A percentile compares a stretch with the other conserved stretches of the same genome.
These are phyloP conservation scores for Cyclina sinensis DNA, from an alignment of 1,140 invertebrate species.

Conservation along the genomic window DNA sequence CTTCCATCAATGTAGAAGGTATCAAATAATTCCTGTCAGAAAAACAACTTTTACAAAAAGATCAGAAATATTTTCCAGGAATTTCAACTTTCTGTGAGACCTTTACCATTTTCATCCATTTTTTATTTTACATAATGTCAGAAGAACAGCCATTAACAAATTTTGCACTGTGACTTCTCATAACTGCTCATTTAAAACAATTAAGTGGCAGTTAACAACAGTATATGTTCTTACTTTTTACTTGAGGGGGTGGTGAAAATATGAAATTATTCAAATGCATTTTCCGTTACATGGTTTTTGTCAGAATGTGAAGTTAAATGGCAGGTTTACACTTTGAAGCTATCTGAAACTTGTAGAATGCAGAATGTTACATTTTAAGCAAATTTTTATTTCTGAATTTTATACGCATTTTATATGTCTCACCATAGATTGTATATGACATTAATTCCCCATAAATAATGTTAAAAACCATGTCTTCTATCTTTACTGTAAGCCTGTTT, in stretches of 20 bases:
- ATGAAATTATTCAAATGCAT: conserved; percentile 25
- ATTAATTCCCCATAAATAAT: conserved; percentile 2
- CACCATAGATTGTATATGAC: background rate
- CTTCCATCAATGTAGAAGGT: background rate
- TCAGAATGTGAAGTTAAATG: background rate
- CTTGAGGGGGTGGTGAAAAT: background rate
- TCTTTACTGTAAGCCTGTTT: conserved; percentile 2
- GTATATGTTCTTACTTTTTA: background rate
- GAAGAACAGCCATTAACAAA: background rate
- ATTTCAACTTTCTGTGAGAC: background rate
- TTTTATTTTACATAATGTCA: conserved; percentile 14
- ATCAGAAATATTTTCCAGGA: background rate
- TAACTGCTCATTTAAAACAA: background rate
- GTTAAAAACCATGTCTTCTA: background rate
- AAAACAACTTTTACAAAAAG: background rate
- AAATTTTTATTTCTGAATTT: conserved; percentile 1
- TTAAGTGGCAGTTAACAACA: background rate
- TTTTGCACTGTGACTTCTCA: background rate
- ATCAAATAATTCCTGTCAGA: background rate
- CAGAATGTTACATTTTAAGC: background rate
- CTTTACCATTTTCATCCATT: background rate
- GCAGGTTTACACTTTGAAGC: background rate
- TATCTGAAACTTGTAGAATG: background rate
- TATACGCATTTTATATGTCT: background rate
- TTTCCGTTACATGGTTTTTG: background rate